Evolutionary conservation across 2,888 invertebrate species (phyloP), one percentile per base, ranked within the genome.

Genomic region (Petrolisthes cinctipes): DNA sequence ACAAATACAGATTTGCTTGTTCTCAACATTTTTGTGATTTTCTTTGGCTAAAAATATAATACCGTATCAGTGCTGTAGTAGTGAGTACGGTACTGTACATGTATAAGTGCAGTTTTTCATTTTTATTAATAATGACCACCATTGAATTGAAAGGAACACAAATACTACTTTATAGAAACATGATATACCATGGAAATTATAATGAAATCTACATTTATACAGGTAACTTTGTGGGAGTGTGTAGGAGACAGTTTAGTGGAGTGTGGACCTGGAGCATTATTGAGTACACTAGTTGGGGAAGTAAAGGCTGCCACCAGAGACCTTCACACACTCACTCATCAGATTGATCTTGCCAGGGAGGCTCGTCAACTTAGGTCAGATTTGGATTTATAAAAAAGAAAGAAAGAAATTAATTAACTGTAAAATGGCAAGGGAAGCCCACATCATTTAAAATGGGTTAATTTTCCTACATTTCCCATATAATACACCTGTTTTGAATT

Each of bases 341-440:
- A 66, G 7, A 82, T 88, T 23, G 85, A 85, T 57, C 51, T 88
- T 14, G 54, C 71, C 53, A 85, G 78, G 82, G 88, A 88, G 68
- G 88, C 88, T 4, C 66, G 68, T 4, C 57, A 88, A n/a, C 85
- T 85, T 11, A 85, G 88, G 88, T 88, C 66, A 37, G 23, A 11
- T 57, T 75, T 11, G 53, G n/a, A 20, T n/a, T 54, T 73, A 23
- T 9, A 4, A 20, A 4, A 20, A 73, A 4, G 9, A 9, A 23
- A 73, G 20, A 7, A 37, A 73, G 7, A 14, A 6, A 11, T 14
- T 7, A 54, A 54, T 78, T 78, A 37, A 3, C 2, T 37, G 20
- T 14, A n/a, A n/a, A n/a, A n/a, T n/a, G n/a, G n/a, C n/a, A n/a
- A n/a, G n/a, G n/a, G n/a, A n/a, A n/a, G n/a, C n/a, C n/a, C n/a